Conservation (phyloP, 1,140 invertebrate genomes). For the Theocolax elegans region DNA sequence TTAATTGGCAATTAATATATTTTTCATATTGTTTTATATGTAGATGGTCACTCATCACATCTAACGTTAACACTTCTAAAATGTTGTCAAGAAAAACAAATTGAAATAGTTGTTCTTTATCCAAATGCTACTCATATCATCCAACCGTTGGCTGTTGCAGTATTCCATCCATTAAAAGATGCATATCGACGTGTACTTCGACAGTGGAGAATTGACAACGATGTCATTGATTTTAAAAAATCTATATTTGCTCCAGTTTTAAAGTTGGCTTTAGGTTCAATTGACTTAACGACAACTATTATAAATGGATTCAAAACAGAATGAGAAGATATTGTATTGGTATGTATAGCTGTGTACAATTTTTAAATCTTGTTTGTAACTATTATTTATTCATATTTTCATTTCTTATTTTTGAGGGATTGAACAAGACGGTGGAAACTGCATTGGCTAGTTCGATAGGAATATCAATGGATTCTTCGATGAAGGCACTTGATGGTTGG, state of each 20-base stretch:
- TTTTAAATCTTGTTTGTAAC: no score
- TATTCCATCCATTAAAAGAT: conserved; percentile 50
- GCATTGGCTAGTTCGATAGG: no score
- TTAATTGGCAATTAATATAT: no score
- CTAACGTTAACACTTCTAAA: conserved; percentile 43
- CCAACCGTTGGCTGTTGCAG: conserved; percentile 55
- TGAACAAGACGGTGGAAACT: no score
- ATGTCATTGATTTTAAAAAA: conserved; percentile 4
- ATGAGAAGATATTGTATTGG: no score
- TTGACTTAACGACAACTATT: background rate
- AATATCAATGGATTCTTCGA: no score
- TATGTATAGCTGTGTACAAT: no score
- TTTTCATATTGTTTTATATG: no score
- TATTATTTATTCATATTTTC: no score
- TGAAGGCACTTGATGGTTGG: no score
- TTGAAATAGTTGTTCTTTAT: conserved; percentile 53
- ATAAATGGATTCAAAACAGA: conserved; percentile 7
- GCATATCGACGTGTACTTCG: conserved; percentile 46
- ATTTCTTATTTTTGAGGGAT: no score
- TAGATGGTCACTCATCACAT: conserved; percentile 55
- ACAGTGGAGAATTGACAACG: conserved; percentile 39
- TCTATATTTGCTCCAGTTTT: conserved; percentile 14
- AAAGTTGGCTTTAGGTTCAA: background rate
- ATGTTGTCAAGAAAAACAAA: conserved; percentile 49
- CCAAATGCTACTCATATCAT: no score